Conservation (phyloP, 2,888 invertebrate species). For the Cheilosia variabilis region DNA sequence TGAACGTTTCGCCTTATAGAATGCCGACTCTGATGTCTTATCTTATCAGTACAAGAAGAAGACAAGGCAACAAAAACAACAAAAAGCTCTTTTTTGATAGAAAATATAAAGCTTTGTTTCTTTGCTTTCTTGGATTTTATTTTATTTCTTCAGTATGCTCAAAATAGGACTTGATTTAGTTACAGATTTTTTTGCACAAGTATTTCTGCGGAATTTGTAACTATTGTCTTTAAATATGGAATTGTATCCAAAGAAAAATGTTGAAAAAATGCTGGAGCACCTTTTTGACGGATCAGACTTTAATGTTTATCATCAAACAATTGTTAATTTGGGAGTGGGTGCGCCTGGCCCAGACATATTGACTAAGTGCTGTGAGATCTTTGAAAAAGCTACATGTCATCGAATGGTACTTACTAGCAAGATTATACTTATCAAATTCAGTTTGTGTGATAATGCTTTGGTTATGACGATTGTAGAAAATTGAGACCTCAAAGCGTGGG, state of each 20-base stretch:
- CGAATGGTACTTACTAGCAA: conserved; percentile 82
- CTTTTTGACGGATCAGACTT: conserved; percentile 84
- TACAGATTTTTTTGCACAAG: background rate
- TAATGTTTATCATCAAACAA: conserved; percentile 84
- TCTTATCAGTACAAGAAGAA: no score
- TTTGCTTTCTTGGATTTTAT: no score
- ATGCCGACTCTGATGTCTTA: no score
- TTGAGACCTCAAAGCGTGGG: conserved; percentile 79
- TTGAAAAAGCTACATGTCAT: conserved; percentile 84
- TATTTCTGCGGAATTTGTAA: background rate
- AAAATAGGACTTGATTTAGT: background rate
- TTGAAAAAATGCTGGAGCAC: conserved; percentile 81
- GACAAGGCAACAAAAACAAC: no score
- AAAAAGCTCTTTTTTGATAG: no score
- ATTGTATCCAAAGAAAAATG: conserved; percentile 60
- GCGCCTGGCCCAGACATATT: conserved; percentile 85
- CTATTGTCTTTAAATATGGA: conserved; percentile 9
- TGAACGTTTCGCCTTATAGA: no score
- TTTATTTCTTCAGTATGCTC: background rate
- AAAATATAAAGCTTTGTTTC: no score
- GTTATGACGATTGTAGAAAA: conserved; percentile 74
- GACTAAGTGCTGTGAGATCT: conserved; percentile 83
- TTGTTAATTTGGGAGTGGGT: conserved; percentile 85
- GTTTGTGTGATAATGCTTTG: conserved; percentile 11
- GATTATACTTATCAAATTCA: background rate